A percentile compares a stretch with the other conserved stretches of the same genome.
phyloP scores from a whole-genome alignment of 2,888 invertebrate genomes.

The Orthosia cruda region DNA sequence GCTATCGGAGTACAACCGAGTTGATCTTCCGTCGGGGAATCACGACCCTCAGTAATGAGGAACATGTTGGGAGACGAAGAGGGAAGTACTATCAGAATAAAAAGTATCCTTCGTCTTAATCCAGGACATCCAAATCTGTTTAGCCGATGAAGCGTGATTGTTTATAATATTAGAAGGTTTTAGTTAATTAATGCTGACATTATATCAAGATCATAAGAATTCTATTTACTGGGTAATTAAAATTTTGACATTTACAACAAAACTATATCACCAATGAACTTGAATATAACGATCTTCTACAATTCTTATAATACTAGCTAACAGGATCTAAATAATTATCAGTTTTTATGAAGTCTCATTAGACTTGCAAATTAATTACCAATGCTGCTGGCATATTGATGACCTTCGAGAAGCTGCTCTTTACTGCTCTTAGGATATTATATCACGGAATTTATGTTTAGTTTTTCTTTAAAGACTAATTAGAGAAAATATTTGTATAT shows the following conservation, averaged over 20 bases:
- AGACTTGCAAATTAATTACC: conserved; percentile 37
- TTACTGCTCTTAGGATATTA: neutral
- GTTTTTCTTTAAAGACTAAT: neutral
- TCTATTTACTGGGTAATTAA: neutral
- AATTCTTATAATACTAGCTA: neutral
- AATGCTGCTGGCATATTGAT: conserved; percentile 20
- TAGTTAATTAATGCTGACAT: neutral
- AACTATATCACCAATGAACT: neutral
- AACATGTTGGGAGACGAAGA: no score
- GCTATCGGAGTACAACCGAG: no score
- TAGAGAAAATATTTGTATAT: neutral
- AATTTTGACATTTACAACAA: neutral
- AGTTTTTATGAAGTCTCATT: conserved; percentile 8
- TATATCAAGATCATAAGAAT: neutral
- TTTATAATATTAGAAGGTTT: no score
- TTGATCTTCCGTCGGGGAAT: no score
- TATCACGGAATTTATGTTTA: neutral
- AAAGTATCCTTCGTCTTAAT: no score
- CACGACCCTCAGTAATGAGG: no score
- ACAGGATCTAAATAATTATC: neutral
- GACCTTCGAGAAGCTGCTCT: conserved; percentile 2
- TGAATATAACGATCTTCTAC: neutral
- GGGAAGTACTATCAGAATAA: no score
- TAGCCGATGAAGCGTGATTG: no score
- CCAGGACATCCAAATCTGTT: no score